Conservation (phyloP, 2,888 invertebrate genomes). For the Calameuta filiformis region DNA sequence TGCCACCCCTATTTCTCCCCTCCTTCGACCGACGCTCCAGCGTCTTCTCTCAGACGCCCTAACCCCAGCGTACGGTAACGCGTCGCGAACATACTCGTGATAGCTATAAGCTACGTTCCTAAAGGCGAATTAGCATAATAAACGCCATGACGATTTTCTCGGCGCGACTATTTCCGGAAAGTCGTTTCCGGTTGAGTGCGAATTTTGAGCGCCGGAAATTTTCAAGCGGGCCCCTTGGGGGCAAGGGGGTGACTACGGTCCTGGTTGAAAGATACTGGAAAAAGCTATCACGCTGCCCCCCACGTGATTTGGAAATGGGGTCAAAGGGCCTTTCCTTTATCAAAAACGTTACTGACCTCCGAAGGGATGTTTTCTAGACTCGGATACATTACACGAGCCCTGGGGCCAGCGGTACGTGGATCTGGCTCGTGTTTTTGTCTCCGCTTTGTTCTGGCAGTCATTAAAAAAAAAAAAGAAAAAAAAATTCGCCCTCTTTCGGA, state of each 20-base stretch:
- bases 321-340: background rate
- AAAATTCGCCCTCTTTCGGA: constrained; percentile 23
- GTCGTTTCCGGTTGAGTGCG: background rate
- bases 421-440: background rate
- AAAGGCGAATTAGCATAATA: background rate
- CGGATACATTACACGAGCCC: background rate
- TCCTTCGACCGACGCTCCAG: background rate
- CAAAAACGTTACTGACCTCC: background rate
- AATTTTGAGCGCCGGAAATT: background rate
- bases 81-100: background rate
- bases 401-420: background rate
- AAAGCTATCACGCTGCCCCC: background rate
- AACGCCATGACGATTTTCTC: background rate
- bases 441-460: constrained; percentile 35
- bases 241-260: no score
- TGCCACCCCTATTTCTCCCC: background rate
- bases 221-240: background rate
- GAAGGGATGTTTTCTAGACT: background rate
- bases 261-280: background rate
- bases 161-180: background rate
- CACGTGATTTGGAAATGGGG: background rate
- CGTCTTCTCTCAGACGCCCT: background rate
- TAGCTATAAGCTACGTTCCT: background rate
- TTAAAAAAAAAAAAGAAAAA: constrained; percentile 45
- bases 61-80: background rate